Conservation (phyloP, 2,113 vertebrate species). For the Toxotes jaculatrix region DNA sequence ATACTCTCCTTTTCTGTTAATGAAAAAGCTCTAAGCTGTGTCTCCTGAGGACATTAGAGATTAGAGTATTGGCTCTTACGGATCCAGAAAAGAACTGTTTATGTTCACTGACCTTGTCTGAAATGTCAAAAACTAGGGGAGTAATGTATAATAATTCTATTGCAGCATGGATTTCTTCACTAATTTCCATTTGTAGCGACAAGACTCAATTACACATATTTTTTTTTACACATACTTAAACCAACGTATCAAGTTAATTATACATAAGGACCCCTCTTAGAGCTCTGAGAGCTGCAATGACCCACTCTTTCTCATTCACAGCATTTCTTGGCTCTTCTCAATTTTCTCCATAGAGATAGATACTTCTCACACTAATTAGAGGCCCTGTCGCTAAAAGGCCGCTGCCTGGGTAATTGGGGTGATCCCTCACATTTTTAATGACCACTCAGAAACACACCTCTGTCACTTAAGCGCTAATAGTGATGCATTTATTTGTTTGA, state of each 20-base stretch:
- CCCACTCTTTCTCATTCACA: conserved; percentile 50
- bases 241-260: conserved; percentile 61
- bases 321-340: conserved; percentile 53
- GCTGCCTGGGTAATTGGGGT: conserved; percentile 76
- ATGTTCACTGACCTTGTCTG: conserved; percentile 29
- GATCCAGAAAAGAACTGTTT: conserved; percentile 25
- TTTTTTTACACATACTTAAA: conserved; percentile 26
- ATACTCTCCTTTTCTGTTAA: conserved; percentile 28
- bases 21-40: conserved; percentile 36
- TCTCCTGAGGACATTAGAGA: conserved; percentile 44
- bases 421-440: conserved; percentile 79
- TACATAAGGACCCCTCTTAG: conserved; percentile 41
- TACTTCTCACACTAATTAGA: conserved; percentile 77
- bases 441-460: conserved; percentile 71
- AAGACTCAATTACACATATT: conserved; percentile 32
- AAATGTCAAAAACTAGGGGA: conserved; percentile 30
- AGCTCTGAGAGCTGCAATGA: conserved; percentile 34
- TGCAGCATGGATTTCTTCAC: background rate
- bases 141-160: background rate
- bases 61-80: conserved; percentile 8
- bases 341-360: conserved; percentile 62
- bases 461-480: conserved; percentile 67
- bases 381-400: conserved; percentile 75
- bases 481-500: conserved; percentile 71
- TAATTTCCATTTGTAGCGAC: conserved; percentile 36